phyloP scores from a whole-genome alignment of 2,888 invertebrate genomes.

The Leptinotarsa juncta region DNA sequence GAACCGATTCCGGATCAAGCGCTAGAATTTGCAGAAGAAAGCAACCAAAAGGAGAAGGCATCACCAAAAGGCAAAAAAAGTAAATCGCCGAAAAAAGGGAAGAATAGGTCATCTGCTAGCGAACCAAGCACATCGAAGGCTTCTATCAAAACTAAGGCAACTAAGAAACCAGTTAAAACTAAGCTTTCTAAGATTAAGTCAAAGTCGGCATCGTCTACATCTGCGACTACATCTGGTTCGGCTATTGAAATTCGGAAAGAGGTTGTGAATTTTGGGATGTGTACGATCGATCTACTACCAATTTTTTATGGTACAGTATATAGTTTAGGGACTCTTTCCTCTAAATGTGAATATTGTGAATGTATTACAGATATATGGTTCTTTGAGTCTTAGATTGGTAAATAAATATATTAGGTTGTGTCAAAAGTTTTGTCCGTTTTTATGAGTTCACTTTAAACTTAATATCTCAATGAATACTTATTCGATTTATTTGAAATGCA shows the following conservation, averaged over 20 bases:
- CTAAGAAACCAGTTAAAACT: constrained; percentile 12
- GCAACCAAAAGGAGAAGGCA: constrained; percentile 30
- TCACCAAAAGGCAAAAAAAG: constrained; percentile 26
- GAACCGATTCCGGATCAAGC: constrained; percentile 54
- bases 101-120: not conserved
- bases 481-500: no score
- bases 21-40: constrained; percentile 34
- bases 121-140: constrained; percentile 1
- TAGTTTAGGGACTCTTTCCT: no score
- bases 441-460: no score
- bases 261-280: constrained; percentile 48
- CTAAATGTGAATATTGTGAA: no score
- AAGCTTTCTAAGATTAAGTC: constrained; percentile 29
- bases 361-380: no score
- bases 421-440: no score
- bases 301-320: constrained; percentile 45
- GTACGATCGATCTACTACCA: constrained; percentile 53
- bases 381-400: no score
- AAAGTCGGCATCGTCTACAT: constrained; percentile 20
- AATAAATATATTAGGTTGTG: no score
- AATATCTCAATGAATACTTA: no score
- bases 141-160: no score
- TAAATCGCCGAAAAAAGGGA: constrained; percentile 4
- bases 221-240: not conserved
- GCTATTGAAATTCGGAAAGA: constrained; percentile 2